These are phyloP conservation scores for Andrena chrysosceles DNA, from an alignment of 2,888 invertebrate genomes.

Conservation along the genomic window DNA sequence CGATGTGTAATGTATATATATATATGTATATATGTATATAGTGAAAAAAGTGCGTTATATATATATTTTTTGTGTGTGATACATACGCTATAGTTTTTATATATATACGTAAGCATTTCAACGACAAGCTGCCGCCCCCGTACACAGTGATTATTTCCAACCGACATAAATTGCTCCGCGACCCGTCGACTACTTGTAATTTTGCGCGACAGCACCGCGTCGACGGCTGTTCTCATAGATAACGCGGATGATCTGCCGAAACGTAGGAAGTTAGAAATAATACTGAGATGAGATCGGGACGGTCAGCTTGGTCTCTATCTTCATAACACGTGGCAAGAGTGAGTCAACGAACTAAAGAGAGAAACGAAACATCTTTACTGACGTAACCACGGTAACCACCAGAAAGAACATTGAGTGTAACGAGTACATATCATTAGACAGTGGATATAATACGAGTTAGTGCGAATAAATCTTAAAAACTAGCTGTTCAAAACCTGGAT, in stretches of 20 bases:
- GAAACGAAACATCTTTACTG: slow-evolving; percentile 79
- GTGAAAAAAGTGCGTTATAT: slow-evolving; percentile 69
- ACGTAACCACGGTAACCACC: slow-evolving; percentile 81
- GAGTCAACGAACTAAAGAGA: slow-evolving; percentile 79
- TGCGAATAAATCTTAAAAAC: slow-evolving; percentile 83
- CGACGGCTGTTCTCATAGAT: not conserved
- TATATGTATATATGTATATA: slow-evolving; percentile 75
- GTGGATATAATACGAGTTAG: slow-evolving; percentile 74
- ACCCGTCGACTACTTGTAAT: not conserved
- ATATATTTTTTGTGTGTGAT: slow-evolving; percentile 78
- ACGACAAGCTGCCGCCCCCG: slow-evolving; percentile 66
- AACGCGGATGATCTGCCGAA: not conserved
- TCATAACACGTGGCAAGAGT: slow-evolving; percentile 81
- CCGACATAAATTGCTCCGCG: not conserved
- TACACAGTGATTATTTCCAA: slow-evolving; percentile 62
- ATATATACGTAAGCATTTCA: slow-evolving; percentile 75
- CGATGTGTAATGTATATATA: slow-evolving; percentile 73
- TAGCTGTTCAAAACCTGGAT: slow-evolving; percentile 85
- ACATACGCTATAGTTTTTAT: slow-evolving; percentile 79
- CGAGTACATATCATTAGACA: slow-evolving; percentile 79
- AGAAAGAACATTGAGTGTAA: slow-evolving; percentile 81
- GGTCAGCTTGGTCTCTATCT: slow-evolving; percentile 70
- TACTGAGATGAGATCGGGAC: slow-evolving; percentile 39
- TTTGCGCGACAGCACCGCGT: not conserved
- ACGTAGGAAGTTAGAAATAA: slow-evolving; percentile 56